These are phyloP conservation scores for Callorhinus ursinus DNA, from an alignment of 2,113 vertebrate genomes.

Conservation along the genomic window DNA sequence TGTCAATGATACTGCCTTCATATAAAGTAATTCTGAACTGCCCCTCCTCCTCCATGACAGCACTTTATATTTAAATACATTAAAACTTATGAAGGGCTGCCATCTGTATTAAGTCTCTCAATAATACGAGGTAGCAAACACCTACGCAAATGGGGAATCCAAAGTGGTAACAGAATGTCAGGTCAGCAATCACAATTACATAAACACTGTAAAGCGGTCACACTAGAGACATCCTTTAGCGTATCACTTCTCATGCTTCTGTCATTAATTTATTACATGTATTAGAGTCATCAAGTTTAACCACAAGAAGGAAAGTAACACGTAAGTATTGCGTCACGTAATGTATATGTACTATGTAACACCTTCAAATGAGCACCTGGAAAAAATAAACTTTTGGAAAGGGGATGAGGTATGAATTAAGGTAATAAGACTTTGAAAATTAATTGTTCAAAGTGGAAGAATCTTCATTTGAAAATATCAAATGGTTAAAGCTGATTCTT, in stretches of 20 bases:
- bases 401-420: neutral
- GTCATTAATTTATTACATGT: neutral
- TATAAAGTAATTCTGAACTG: neutral
- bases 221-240: neutral
- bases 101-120: neutral
- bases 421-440: neutral
- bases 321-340: rapidly evolving
- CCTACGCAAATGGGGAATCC: neutral
- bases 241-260: rapidly evolving
- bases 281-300: neutral
- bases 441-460: neutral
- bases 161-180: neutral
- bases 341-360: neutral
- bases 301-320: neutral
- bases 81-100: neutral
- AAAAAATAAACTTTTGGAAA: neutral
- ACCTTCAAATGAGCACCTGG: neutral
- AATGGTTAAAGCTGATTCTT: constrained; percentile 4
- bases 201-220: neutral
- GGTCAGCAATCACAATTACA: neutral
- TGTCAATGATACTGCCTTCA: neutral
- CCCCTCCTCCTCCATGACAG: neutral
- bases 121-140: neutral
- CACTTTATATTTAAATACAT: neutral
- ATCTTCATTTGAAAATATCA: constrained; percentile 32